Evolutionary conservation across 92 coral and sea anemone genomes (phyloP), one percentile per base, ranked within the genome.

Genomic region (Heliopora coerulea): DNA sequence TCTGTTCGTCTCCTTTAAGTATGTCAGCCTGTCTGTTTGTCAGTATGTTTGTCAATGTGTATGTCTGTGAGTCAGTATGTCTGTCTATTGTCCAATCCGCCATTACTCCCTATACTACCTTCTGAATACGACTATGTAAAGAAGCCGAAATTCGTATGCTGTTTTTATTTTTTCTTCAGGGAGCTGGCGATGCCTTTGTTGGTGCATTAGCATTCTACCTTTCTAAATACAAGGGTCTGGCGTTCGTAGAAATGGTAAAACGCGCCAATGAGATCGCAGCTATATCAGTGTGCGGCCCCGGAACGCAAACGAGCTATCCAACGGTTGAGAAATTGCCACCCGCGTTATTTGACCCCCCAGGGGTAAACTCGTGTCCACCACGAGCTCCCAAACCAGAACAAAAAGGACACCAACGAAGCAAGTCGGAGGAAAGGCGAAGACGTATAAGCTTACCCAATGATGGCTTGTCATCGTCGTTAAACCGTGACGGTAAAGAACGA

Each of bases 151-250:
- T n/a, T 37, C 42, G 42, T 4, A 12, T 37, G 42, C 52, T n/a
- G 15, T 46, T 15, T 46, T 46, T 15, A n/a, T 46, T 46, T n/a
- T 46, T 15, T 46, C n/a, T 15, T 6, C 56, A 95, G 99, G 99
- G 99, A n/a, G 99, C 99, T 54, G 99, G 99, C 19, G 99, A 95
- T 88, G 99, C 99, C 18, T 95, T 95, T 41, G 91, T 95, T 42
- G 99, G 99, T 50, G 99, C 99, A 10, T 66, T 95, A 69, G 99
- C 99, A 12, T 95, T 81, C 80, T 95, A 83, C 69, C 79, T 88
- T 82, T 90, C 99, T 28, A 95, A 95, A 81, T 90, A 68, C 87
- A 86, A 86, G 75, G 86, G 83, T 42, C 88, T 95, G 60, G 82
- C 99, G 12, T 95, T 95, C 74, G 89, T 83, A 7, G 99, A 95